Base-by-base conservation (phyloP, 1,140 invertebrate genomes). In the Drosophila subpulchrella region DNA sequence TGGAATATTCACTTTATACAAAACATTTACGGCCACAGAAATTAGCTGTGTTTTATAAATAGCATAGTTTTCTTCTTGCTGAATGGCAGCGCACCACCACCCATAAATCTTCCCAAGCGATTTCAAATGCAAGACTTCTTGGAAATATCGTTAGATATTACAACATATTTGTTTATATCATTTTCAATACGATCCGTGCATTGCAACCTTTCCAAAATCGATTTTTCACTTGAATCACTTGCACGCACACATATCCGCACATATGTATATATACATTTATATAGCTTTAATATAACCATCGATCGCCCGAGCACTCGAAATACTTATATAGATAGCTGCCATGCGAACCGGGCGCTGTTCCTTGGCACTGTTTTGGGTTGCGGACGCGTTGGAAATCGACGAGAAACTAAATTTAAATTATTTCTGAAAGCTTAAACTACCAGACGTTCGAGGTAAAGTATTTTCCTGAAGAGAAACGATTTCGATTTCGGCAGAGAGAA, bases 31-130 rank as follows among this genome's bases (percentile, higher is more conserved):
- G 83, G 53, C 65, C 53, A 75, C 42, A 91, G 77, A 81, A 83
- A 77, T 91, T 91, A 81, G 90, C 90, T 91, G 56, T 91, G 86
- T 88, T 91, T 83, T 91, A 91, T 73, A 91, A 91, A 91, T 91
- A 91, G 90, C 83, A 88, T 84, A 78, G 60, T 75, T 65, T 74
- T 84, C 70, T 81, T 79, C 77, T 65, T 80, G 44, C 44, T 81
- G 66, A 88, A 81, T 84, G 77, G 85, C 84, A 81, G 80, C 80
- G 59, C 59, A 89, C 80, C 73, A 89, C 80, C 73, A 75, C 79
- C 41, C 50, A 78, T 61, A 67, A 75, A 72, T 85, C 41, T 63
- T 48, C 59, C 57, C 24, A 61, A 44, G 17, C 58, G 36, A 47
- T 39, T 67, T 57, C 44, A 84, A 90, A 90, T 86, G 78, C 84